Conservation (phyloP, 92 coral and sea anemone genomes). For the Siderastrea siderea region DNA sequence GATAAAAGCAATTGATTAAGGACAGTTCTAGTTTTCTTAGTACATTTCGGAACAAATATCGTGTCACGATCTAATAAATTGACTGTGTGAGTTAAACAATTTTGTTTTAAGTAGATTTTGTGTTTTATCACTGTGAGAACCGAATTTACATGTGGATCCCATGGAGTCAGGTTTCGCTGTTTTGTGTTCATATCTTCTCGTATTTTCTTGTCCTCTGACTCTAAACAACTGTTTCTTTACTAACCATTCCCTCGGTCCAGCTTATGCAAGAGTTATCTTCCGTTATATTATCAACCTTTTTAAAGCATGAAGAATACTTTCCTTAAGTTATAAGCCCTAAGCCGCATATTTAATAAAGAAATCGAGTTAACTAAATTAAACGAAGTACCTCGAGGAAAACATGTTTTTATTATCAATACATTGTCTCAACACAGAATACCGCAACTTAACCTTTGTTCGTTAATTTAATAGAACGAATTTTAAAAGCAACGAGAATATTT, state of each 20-base stretch:
- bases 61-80: constrained; percentile 3
- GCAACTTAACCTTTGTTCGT: not conserved
- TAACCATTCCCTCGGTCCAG: not conserved
- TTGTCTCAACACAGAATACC: not conserved
- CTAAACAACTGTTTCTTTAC: not conserved
- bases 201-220: not conserved
- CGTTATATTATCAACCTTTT: not conserved
- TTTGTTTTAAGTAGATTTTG: not conserved
- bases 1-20: not conserved
- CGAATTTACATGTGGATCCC: constrained; percentile 9
- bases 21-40: not conserved
- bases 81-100: not conserved
- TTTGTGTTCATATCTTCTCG: constrained; percentile 4
- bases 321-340: not conserved
- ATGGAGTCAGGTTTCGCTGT: constrained; percentile 15
- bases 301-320: not conserved
- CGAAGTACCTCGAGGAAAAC: not conserved
- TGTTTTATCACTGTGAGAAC: constrained; percentile 13
- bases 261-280: not conserved
- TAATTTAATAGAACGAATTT: not conserved
- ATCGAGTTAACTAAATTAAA: not conserved
- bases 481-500: not conserved
- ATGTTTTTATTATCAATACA: not conserved
- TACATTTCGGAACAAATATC: not conserved
- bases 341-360: not conserved